A percentile compares a stretch with the other conserved stretches of the same genome.
phyloP scores from a whole-genome alignment of 1,140 invertebrate genomes.

The Hypsibius dujardini region DNA sequence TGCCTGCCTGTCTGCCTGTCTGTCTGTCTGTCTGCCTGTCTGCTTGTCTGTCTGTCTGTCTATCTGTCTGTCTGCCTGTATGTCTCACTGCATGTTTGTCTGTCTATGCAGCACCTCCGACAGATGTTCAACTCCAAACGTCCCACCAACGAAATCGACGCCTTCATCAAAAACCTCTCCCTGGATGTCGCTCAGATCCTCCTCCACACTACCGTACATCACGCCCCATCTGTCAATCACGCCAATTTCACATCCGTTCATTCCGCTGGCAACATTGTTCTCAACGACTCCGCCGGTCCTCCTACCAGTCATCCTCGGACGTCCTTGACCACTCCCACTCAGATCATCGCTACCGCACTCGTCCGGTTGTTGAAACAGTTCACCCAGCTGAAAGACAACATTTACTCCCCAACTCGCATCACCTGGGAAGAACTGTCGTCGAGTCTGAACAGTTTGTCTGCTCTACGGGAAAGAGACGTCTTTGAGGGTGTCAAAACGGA shows the following conservation, averaged over 20 bases:
- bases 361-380: neutral
- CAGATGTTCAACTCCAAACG: neutral
- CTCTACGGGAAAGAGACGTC: neutral
- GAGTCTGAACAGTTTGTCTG: neutral
- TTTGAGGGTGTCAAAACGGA: neutral
- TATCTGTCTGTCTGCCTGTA: too few relatives aligned
- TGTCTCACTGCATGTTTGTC: neutral
- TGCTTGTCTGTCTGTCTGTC: too few relatives aligned
- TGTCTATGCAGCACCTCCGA: neutral
- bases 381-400: neutral
- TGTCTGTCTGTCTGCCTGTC: too few relatives aligned
- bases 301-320: neutral
- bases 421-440: neutral
- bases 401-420: neutral
- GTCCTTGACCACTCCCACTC: neutral
- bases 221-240: too few relatives aligned
- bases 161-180: conserved; percentile 1
- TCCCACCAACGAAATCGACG: neutral
- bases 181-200: neutral
- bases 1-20: too few relatives aligned
- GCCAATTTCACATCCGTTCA: too few relatives aligned
- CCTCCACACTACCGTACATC: neutral
- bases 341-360: neutral
- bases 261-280: too few relatives aligned
- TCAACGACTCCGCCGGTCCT: too few relatives aligned